Evolutionary conservation across 2,888 invertebrate species (phyloP).

Genomic region (Mycalesis mineus): DNA sequence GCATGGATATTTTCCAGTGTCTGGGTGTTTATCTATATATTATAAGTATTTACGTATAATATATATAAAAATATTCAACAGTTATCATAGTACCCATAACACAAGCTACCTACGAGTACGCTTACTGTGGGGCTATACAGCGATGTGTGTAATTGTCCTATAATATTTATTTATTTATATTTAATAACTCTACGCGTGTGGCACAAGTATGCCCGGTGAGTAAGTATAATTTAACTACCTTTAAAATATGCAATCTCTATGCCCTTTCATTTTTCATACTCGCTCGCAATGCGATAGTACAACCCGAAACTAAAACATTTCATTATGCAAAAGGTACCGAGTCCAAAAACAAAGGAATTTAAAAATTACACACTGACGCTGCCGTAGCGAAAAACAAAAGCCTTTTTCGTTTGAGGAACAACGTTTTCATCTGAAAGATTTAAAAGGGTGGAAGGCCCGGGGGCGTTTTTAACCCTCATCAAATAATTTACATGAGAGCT

Average conservation of each 20-base stretch:
- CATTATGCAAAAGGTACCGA: not conserved
- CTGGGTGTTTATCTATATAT: too few relatives aligned
- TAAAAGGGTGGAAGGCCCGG: constrained; percentile 31
- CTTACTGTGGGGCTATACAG: too few relatives aligned
- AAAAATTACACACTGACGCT: constrained; percentile 7
- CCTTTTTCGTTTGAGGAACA: constrained; percentile 27
- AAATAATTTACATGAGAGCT: constrained; percentile 37
- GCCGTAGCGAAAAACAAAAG: constrained; percentile 19
- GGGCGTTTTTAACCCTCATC: constrained; percentile 35
- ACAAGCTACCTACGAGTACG: too few relatives aligned
- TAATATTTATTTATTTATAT: too few relatives aligned
- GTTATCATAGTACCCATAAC: too few relatives aligned
- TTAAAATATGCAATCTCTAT: not conserved
- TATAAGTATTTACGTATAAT: too few relatives aligned
- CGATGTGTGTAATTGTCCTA: too few relatives aligned
- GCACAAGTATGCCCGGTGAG: too few relatives aligned
- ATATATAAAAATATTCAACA: too few relatives aligned
- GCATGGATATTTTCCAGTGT: too few relatives aligned
- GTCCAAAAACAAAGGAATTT: not conserved
- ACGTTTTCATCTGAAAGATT: constrained; percentile 34
- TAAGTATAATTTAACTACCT: too few relatives aligned
- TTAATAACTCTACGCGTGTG: too few relatives aligned
- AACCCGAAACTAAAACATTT: not conserved
- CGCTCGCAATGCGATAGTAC: not conserved
- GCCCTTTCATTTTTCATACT: not conserved